Evolutionary conservation across 1,140 invertebrate species (phyloP).

Genomic region (Drosophila obscura): DNA sequence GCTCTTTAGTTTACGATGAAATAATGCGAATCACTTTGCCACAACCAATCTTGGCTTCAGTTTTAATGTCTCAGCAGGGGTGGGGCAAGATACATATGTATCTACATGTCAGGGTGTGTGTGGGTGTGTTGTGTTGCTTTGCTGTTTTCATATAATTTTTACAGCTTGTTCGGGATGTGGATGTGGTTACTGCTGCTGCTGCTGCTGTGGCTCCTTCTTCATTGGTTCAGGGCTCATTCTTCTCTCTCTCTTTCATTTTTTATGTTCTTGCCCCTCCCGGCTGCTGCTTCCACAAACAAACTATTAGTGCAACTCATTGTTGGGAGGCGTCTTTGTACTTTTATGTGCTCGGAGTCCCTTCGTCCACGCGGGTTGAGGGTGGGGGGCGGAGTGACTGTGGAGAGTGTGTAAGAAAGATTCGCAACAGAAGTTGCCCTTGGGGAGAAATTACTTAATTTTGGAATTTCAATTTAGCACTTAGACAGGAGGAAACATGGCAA

Average conservation of each 20-base stretch:
- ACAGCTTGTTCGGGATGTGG: conserved; percentile 67
- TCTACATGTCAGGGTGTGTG: conserved; percentile 7
- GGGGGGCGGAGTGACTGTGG: background rate
- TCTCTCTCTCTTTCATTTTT: background rate
- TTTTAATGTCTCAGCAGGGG: conserved; percentile 25
- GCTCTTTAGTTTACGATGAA: conserved; percentile 33
- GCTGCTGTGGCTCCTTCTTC: conserved; percentile 18
- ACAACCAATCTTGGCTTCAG: conserved; percentile 29
- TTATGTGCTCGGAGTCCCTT: conserved; percentile 54
- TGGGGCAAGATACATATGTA: conserved; percentile 17
- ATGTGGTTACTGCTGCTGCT: conserved; percentile 39
- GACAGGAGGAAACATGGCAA: conserved; percentile 48
- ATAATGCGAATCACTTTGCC: conserved; percentile 33
- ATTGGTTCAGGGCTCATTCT: background rate
- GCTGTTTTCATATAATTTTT: conserved; percentile 75
- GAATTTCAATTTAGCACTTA: conserved; percentile 83
- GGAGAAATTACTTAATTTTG: conserved; percentile 80
- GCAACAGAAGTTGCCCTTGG: conserved; percentile 62
- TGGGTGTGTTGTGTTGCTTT: conserved; percentile 33
- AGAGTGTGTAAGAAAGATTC: conserved; percentile 32
- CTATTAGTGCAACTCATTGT: conserved; percentile 75
- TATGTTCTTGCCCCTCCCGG: conserved; percentile 10
- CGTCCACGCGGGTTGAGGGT: conserved; percentile 36
- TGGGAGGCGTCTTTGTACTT: conserved; percentile 57
- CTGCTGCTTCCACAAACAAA: conserved; percentile 39